Evolutionary conservation across 2,888 invertebrate species (phyloP), one percentile per base, ranked within the genome.

Genomic region (Osmoderma eremita): DNA sequence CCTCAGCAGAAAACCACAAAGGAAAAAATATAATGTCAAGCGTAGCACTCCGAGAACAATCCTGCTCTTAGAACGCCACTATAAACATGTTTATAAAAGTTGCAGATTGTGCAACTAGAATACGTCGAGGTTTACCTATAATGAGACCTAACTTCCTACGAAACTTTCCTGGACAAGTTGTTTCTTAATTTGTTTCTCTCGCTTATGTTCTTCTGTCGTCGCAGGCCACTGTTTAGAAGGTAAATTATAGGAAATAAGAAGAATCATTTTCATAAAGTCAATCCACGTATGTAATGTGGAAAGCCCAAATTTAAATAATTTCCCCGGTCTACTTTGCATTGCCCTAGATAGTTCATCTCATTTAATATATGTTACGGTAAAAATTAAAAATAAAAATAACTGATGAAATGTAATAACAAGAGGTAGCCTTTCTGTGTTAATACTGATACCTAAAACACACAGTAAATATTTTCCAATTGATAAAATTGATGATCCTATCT

Each of bases 231-330:
- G 24, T 30, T 30, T 36, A 51, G 15, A 51, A 12, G 51, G 6
- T 15, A 51, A 51, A 51, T 51, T n/a, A 8, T 15, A 51, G 1
- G 20, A 54, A 54, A 17, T 38, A 38, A 18, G 18, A 54, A 54
- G 12, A 54, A 36, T 18, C 38, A 15, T 18, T 54, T 38, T 1
- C 18, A 38, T 54, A 18, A 54, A 54, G 2, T 5, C 10, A 39
- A 54, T 54, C 4, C 51, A 51, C 1, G 10, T 30, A 24, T 38
- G 18, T 38, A 53, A 54, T 18, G 17, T 38, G 38, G 17, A 24
- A 38, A 39, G 18, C 12, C 18, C 20, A 38, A 54, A 51, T 30
- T 30, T 12, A 30, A 51, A 13, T 2, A n/a, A n/a, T n/a, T n/a
- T n/a, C n/a, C n/a, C n/a, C n/a, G n/a, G n/a, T n/a, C n/a, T n/a